Percentiles rank a stretch among this genome's conserved stretches.
Evolutionary conservation across 2,888 invertebrate species (phyloP).

Genomic region (Eledona agricola): DNA sequence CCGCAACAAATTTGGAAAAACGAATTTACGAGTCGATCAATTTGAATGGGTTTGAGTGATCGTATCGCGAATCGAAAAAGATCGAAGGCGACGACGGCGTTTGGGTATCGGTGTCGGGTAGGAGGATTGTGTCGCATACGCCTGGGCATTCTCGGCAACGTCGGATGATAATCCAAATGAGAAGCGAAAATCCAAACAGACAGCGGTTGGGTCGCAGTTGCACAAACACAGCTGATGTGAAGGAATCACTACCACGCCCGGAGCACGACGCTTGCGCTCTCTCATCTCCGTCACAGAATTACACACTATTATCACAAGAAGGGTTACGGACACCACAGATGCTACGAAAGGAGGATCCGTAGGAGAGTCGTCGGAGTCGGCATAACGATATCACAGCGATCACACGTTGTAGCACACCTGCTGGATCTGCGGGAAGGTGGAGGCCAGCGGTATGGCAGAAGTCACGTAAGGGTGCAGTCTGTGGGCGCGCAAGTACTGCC

Average conservation of each 20-base stretch:
- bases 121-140: slow-evolving; percentile 30
- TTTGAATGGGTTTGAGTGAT: too few relatives aligned
- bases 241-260: slow-evolving; percentile 62
- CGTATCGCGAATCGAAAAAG: too few relatives aligned
- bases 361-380: slow-evolving; percentile 38
- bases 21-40: too few relatives aligned
- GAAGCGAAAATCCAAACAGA: slow-evolving; percentile 32
- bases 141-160: slow-evolving; percentile 23
- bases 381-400: slow-evolving; percentile 60
- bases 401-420: slow-evolving; percentile 72
- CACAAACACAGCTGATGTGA: slow-evolving; percentile 59
- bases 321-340: slow-evolving; percentile 56
- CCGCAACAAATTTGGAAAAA: too few relatives aligned
- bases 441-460: slow-evolving; percentile 62
- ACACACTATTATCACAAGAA: slow-evolving; percentile 64
- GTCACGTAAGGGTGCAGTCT: slow-evolving; percentile 68
- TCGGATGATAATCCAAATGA: slow-evolving; percentile 30
- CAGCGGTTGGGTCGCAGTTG: slow-evolving; percentile 38
- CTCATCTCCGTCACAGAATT: slow-evolving; percentile 53
- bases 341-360: slow-evolving; percentile 44
- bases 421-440: slow-evolving; percentile 67
- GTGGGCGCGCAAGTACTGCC: slow-evolving; percentile 68
- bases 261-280: slow-evolving; percentile 55
- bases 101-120: slow-evolving; percentile 21
- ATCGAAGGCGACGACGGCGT: not conserved